Percentiles rank a stretch among this genome's conserved stretches.
phyloP scores from a whole-genome alignment of 30 jellyfish, hydroid and myxozoan species.

The Turritopsis rubra region DNA sequence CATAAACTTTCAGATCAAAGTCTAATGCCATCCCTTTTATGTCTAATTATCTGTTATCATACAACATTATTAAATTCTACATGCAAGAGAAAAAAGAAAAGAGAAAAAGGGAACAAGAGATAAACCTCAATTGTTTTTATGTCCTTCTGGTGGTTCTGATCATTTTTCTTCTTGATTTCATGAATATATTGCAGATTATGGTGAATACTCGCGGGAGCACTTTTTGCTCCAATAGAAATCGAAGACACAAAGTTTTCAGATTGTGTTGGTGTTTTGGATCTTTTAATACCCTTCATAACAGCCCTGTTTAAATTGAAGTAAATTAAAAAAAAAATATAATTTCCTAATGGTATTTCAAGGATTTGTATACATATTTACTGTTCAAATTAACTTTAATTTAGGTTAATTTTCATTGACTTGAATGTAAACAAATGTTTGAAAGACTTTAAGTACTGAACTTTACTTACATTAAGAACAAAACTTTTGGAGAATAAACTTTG shows the following conservation, averaged over 20 bases:
- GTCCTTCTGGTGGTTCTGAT: conserved; percentile 36
- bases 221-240: neutral
- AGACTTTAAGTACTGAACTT: no score
- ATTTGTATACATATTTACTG: no score
- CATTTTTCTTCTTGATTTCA: conserved; percentile 39
- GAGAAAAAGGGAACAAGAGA: neutral
- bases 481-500: no score
- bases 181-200: neutral
- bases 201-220: conserved; percentile 1
- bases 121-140: conserved; percentile 53
- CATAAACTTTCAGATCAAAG: no score
- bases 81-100: neutral
- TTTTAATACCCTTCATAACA: neutral
- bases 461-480: no score
- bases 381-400: no score
- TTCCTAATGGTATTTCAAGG: neutral
- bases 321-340: neutral
- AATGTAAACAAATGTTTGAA: no score
- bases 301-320: neutral
- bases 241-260: neutral
- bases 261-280: neutral
- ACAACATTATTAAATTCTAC: no score
- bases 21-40: no score
- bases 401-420: no score
- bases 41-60: no score